Evolutionary conservation across 2,888 invertebrate genomes (phyloP).

Genomic region (Idaea dimidiata): DNA sequence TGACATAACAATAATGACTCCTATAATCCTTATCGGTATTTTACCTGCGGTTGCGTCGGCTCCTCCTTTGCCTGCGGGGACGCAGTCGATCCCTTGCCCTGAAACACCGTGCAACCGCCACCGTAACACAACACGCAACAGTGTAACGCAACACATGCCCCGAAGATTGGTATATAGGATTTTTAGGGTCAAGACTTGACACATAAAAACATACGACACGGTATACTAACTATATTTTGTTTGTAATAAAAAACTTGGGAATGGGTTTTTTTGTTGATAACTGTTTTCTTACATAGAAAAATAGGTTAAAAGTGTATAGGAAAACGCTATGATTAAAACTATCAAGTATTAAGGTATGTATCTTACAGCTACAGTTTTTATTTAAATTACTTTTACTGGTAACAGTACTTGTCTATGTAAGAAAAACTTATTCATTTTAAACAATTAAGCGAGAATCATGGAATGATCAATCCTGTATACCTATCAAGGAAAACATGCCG

Average conservation of each 20-base stretch:
- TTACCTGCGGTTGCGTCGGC: slow-evolving; percentile 48
- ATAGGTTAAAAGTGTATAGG: not conserved
- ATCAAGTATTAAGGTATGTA: too few species aligned
- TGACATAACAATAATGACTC: slow-evolving; percentile 10
- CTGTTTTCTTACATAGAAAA: not conserved
- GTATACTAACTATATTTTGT: not conserved
- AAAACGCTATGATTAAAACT: too few species aligned
- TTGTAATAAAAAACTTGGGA: not conserved
- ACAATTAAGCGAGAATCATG: not conserved
- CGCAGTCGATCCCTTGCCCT: slow-evolving; percentile 71
- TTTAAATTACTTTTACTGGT: not conserved
- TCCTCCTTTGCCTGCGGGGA: slow-evolving; percentile 58
- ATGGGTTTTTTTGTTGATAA: not conserved
- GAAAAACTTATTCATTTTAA: not conserved
- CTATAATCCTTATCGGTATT: slow-evolving; percentile 13
- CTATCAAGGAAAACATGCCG: slow-evolving; percentile 54
- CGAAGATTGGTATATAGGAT: slow-evolving; percentile 28
- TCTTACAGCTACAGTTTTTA: not conserved
- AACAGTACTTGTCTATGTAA: not conserved
- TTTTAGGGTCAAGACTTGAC: not conserved
- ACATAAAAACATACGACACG: not conserved
- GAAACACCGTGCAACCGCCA: slow-evolving; percentile 63
- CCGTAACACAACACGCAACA: slow-evolving; percentile 49
- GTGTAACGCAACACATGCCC: slow-evolving; percentile 14
- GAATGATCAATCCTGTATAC: slow-evolving; percentile 32